Base-by-base conservation (phyloP, 2,797 vertebrate genomes). In the Pelobates cultripes region DNA sequence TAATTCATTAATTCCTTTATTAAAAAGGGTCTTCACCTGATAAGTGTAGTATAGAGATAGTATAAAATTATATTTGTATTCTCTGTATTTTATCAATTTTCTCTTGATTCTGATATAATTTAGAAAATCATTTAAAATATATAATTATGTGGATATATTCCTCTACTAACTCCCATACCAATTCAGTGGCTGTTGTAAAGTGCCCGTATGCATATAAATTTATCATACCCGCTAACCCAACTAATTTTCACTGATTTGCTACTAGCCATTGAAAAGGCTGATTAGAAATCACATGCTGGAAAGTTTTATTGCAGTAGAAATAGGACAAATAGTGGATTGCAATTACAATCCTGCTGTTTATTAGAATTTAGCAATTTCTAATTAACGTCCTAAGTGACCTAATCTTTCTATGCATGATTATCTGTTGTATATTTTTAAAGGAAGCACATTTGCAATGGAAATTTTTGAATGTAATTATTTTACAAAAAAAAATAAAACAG, bases 1-100 rank as follows among this genome's bases (percentile, higher is more conserved):
- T 97, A 95, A 96, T 96, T 96, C 93, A 97, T 96, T 96, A 95
- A 95, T 94, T 92, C 90, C 87, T 93, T 95, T 90, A 92, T 94
- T 94, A 94, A 92, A 57, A 89, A 89, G 81, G 89, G 84, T 84
- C 88, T 88, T 84, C 88, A 89, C 81, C 88, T 92, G 93, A 95
- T 94, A 95, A 91, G 89, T 90, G 92, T 91, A 91, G 91, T 90
- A 89, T 90, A 93, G 94, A 94, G 91, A 93, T 94, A 91, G 88
- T 87, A 91, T 91, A 92, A 90, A 91, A 92, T 90, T 91, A 88
- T 92, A 94, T 94, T 92, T 93, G 87, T 89, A 89, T 92, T 92
- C 88, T 89, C 83, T 89, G 86, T 88, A 90, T 90, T 91, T 92
- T 90, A 89, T 90, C 89, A 90, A 90, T 92, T 94, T 93, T 89